A percentile compares a stretch with the other conserved stretches of the same genome.
Conservation (phyloP, 2,888 invertebrate species). For the Ormyrus pomaceus region DNA sequence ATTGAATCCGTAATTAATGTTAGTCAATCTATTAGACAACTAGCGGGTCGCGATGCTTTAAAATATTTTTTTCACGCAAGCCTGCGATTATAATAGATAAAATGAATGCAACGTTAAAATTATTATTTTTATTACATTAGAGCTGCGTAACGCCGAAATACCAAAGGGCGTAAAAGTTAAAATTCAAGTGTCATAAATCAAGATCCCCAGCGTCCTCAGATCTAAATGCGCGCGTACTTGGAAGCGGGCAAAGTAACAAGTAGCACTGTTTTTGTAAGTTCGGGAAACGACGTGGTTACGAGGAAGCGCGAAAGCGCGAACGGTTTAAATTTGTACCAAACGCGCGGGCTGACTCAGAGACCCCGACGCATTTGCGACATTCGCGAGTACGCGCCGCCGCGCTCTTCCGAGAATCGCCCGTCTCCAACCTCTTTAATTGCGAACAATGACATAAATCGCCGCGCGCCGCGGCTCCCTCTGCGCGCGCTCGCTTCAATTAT, state of each 20-base stretch:
- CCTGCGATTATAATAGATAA: no score
- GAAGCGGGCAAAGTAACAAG: slow-evolving; percentile 10
- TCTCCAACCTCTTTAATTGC: slow-evolving; percentile 31
- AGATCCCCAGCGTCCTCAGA: background rate
- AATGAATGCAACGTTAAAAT: no score
- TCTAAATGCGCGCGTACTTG: slow-evolving; percentile 22
- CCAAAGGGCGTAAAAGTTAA: no score
- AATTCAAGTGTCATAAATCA: background rate
- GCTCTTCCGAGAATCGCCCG: slow-evolving; percentile 13
- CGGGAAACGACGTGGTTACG: slow-evolving; percentile 6
- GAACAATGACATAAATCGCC: slow-evolving; percentile 43
- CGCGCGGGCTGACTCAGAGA: slow-evolving; percentile 31
- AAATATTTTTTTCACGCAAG: no score
- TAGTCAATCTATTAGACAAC: no score
- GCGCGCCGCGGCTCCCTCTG: background rate
- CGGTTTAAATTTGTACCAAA: slow-evolving; percentile 44
- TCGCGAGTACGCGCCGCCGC: background rate
- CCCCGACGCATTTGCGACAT: slow-evolving; percentile 16
- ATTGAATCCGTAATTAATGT: no score
- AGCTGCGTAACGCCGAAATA: no score
- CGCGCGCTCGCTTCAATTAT: slow-evolving; percentile 12
- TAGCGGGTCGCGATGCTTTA: no score
- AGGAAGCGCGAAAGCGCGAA: slow-evolving; percentile 32
- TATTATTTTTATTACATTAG: no score
- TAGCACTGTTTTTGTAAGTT: slow-evolving; percentile 23